Conservation (phyloP, 2,113 vertebrate species). For the Gallinago undulata region DNA sequence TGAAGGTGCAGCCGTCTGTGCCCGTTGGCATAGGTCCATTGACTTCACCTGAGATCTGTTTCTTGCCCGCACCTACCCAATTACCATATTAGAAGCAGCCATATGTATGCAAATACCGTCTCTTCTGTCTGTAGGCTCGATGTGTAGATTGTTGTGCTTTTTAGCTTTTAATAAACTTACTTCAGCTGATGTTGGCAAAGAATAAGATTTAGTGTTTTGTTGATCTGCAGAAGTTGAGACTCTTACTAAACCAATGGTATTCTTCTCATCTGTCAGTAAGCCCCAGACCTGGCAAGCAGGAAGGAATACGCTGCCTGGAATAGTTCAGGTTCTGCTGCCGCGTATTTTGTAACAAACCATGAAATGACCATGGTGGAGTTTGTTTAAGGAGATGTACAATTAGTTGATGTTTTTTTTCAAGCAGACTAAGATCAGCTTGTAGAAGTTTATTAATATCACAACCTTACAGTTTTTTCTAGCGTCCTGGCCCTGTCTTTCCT, state of each 20-base stretch:
- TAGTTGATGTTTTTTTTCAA: conserved; percentile 8
- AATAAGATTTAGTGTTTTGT: conserved; percentile 18
- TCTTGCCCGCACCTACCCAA: neutral
- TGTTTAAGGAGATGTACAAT: neutral
- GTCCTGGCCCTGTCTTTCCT: conserved; percentile 9
- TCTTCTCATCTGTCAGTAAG: conserved; percentile 45
- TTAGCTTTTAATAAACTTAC: neutral
- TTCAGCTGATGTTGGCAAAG: conserved; percentile 18
- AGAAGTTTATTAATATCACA: neutral
- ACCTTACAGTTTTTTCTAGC: neutral
- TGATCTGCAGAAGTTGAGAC: neutral
- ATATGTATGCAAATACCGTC: neutral
- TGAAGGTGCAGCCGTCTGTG: neutral
- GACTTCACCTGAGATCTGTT: neutral
- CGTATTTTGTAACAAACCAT: conserved; percentile 1
- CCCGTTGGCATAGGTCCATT: neutral
- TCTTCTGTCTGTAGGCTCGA: neutral
- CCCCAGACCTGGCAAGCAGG: conserved; percentile 29
- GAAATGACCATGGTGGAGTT: neutral
- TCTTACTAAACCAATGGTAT: neutral
- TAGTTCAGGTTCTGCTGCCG: conserved; percentile 33
- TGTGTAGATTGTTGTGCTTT: neutral
- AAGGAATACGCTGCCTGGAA: conserved; percentile 1
- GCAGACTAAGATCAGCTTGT: neutral
- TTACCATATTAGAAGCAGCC: neutral